Evolutionary conservation across 1,140 invertebrate species (phyloP).

Genomic region (Potamilus streckersoni): DNA sequence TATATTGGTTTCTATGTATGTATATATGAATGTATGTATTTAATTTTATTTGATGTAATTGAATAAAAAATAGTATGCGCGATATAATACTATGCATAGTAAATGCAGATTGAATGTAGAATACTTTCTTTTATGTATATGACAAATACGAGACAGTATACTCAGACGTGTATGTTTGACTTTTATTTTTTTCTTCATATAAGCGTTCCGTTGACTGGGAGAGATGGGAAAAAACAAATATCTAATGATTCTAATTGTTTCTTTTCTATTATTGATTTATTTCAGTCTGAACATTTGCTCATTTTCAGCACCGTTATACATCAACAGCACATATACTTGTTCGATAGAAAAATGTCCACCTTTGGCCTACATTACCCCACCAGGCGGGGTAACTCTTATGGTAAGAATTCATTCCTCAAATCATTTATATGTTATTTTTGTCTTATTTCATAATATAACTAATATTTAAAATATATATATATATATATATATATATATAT

Average conservation of each 20-base stretch:
- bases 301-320: conserved; percentile 42
- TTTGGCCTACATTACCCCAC: conserved; percentile 31
- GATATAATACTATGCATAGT: too few species aligned
- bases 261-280: background rate
- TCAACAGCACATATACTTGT: conserved; percentile 41
- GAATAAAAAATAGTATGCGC: too few species aligned
- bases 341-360: conserved; percentile 36
- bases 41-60: too few species aligned
- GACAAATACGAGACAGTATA: background rate
- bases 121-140: background rate
- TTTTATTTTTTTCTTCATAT: background rate
- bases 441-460: conserved; percentile 3
- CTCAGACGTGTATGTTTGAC: background rate
- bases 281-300: background rate
- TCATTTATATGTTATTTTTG: background rate
- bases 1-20: too few species aligned
- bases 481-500: too few species aligned
- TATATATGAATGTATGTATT: too few species aligned
- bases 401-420: conserved; percentile 13
- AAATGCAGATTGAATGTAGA: background rate
- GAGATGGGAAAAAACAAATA: background rate
- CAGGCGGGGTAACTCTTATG: conserved; percentile 39
- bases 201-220: background rate
- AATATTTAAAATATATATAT: too few species aligned
- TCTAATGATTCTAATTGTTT: background rate